Conservation (phyloP, 64 coral and sea anemone genomes). For the Montipora efflorescens region DNA sequence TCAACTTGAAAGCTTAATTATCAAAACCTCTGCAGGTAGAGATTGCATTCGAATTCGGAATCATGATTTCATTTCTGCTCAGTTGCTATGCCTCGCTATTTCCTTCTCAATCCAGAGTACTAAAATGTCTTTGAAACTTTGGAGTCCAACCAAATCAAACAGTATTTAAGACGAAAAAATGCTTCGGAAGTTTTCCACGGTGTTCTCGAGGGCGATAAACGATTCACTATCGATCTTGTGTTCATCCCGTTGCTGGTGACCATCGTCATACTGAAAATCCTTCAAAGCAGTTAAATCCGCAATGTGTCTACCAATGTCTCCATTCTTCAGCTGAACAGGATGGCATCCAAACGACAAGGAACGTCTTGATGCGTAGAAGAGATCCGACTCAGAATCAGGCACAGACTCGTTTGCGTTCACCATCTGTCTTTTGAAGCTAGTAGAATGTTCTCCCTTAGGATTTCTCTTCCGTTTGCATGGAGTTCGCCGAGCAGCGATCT, state of each 20-base stretch:
- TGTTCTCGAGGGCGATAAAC: slow-evolving; percentile 22
- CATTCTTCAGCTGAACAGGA: not conserved
- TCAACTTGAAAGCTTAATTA: too few species aligned
- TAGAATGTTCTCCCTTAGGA: not conserved
- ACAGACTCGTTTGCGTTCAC: not conserved
- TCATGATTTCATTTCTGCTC: too few species aligned
- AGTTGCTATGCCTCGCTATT: too few species aligned
- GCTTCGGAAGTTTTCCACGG: not conserved
- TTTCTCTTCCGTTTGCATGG: not conserved
- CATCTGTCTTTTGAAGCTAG: not conserved
- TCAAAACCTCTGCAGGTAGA: too few species aligned
- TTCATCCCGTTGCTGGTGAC: not conserved
- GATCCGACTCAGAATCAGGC: not conserved
- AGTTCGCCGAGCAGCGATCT: not conserved
- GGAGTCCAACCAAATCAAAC: not conserved
- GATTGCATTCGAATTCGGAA: too few species aligned
- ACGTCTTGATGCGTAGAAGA: not conserved
- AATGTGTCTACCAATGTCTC: not conserved
- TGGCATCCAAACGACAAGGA: not conserved
- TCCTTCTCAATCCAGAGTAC: too few species aligned
- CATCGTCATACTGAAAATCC: not conserved
- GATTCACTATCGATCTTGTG: not conserved
- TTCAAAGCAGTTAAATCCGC: not conserved
- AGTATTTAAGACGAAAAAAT: not conserved
- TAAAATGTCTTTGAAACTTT: too few species aligned